Evolutionary conservation across 1,140 invertebrate genomes (phyloP).

Genomic region (Adelges cooleyi): DNA sequence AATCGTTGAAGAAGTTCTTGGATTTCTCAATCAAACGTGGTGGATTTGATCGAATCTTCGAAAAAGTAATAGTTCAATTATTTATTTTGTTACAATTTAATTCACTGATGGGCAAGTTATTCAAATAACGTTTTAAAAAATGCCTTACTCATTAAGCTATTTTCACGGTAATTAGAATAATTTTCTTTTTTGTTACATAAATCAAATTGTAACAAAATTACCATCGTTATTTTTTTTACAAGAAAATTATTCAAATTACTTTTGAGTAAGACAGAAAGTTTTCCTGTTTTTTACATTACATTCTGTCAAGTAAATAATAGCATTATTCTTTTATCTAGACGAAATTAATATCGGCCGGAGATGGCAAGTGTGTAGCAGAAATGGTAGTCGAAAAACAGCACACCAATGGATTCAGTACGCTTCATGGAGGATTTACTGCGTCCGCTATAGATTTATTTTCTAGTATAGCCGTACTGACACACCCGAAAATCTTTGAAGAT

Average conservation of each 20-base stretch:
- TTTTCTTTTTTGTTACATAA: background rate
- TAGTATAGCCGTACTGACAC: constrained; percentile 62
- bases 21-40: constrained; percentile 30
- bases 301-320: background rate
- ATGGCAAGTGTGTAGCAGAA: constrained; percentile 59
- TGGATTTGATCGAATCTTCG: constrained; percentile 41
- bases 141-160: background rate
- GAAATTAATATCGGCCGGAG: constrained; percentile 50
- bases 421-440: constrained; percentile 76
- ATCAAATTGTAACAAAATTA: background rate
- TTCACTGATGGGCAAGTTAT: background rate
- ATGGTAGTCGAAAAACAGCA: constrained; percentile 65
- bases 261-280: background rate
- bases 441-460: constrained; percentile 73
- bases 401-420: constrained; percentile 56
- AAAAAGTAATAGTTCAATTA: constrained; percentile 40
- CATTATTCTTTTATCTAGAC: constrained; percentile 41
- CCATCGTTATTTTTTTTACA: background rate
- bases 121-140: background rate
- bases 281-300: background rate
- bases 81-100: background rate
- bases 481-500: constrained; percentile 45
- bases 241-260: background rate
- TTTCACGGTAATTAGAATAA: background rate
- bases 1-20: constrained; percentile 6